Percentiles rank a stretch among this genome's conserved stretches.
These are phyloP conservation scores for Camelus bactrianus DNA, from an alignment of 2,113 vertebrate genomes.

Conservation along the genomic window DNA sequence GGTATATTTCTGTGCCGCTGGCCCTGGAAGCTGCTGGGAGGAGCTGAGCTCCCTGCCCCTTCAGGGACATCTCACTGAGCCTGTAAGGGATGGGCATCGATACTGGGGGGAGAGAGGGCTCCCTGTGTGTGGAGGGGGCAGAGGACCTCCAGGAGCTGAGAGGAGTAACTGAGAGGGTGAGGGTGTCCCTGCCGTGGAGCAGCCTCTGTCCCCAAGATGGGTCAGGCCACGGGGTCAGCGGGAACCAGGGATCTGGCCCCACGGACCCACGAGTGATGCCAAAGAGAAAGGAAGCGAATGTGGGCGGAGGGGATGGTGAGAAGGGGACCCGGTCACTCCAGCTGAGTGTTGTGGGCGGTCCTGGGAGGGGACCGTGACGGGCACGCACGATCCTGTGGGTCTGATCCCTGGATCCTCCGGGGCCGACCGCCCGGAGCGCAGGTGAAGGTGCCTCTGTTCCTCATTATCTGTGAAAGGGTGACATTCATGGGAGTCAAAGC, in stretches of 20 bases:
- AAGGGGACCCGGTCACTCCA: accelerated
- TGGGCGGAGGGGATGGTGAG: neutral
- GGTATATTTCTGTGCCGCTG: neutral
- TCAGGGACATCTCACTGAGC: constrained; percentile 35
- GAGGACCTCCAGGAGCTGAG: neutral
- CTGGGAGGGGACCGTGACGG: neutral
- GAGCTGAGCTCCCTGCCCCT: neutral
- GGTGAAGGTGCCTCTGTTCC: neutral
- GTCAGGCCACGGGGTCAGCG: accelerated
- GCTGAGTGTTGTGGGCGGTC: accelerated
- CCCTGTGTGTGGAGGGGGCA: too few relatives aligned
- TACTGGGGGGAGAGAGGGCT: neutral
- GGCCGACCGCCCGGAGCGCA: neutral
- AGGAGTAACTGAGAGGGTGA: neutral
- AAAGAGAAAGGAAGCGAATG: constrained; percentile 43
- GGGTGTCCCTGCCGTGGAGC: accelerated
- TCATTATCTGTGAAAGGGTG: neutral
- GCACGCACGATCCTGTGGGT: neutral
- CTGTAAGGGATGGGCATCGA: constrained; percentile 30
- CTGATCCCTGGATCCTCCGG: neutral
- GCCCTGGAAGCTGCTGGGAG: neutral
- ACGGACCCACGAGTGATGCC: neutral
- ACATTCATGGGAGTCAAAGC: neutral
- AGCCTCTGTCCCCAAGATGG: neutral
- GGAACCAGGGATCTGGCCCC: neutral